Conservation (phyloP, 2,888 invertebrate species). For the Abscondita cerata region DNA sequence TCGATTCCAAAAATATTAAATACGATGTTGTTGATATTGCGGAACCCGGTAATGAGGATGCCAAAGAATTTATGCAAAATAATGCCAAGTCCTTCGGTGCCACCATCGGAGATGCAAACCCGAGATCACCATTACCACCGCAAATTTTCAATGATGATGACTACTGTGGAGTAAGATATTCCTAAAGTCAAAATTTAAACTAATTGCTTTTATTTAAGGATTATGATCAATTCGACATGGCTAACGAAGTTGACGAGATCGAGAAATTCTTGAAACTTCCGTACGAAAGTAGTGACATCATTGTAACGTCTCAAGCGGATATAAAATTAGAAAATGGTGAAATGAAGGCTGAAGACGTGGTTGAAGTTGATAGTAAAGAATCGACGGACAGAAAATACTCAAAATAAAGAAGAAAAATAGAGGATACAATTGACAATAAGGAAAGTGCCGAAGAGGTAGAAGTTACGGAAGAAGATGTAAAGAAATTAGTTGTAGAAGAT, state of each 20-base stretch:
- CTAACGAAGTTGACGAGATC: slow-evolving; percentile 89
- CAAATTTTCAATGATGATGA: slow-evolving; percentile 93
- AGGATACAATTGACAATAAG: slow-evolving; percentile 39
- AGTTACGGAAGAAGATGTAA: background rate
- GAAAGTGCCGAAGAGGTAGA: slow-evolving; percentile 24
- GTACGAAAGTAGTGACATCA: slow-evolving; percentile 62
- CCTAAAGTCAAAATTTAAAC: background rate
- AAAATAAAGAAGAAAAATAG: slow-evolving; percentile 29
- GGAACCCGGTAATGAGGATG: slow-evolving; percentile 87
- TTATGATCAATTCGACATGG: slow-evolving; percentile 90
- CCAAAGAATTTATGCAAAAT: slow-evolving; percentile 91
- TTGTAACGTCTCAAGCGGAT: slow-evolving; percentile 59
- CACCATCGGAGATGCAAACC: slow-evolving; percentile 75
- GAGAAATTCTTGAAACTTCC: slow-evolving; percentile 86
- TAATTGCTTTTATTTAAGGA: slow-evolving; percentile 66
- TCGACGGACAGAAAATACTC: slow-evolving; percentile 28
- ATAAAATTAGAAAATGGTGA: slow-evolving; percentile 54
- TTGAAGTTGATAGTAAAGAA: background rate
- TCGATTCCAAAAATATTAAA: slow-evolving; percentile 89
- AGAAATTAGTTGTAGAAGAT: slow-evolving; percentile 23
- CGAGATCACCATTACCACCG: slow-evolving; percentile 86
- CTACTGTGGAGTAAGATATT: slow-evolving; percentile 86
- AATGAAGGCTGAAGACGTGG: slow-evolving; percentile 22
- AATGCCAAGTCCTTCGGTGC: slow-evolving; percentile 79
- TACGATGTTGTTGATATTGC: slow-evolving; percentile 94